Percentiles rank a stretch among this genome's conserved stretches.
phyloP scores from a whole-genome alignment of 37 sponge, comb jelly and placozoan species.

The Diacarnus erythraeanus region DNA sequence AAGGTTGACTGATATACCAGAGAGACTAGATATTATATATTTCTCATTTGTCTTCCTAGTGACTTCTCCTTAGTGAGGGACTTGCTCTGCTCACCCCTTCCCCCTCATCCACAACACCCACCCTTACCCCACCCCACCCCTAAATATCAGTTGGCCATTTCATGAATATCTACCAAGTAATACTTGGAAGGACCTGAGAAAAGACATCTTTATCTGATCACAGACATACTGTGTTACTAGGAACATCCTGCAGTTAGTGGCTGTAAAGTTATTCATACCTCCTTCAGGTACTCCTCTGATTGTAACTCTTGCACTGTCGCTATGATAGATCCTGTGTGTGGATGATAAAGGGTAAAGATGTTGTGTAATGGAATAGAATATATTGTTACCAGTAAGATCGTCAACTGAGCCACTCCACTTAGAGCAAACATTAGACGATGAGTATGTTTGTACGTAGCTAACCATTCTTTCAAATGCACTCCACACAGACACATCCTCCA shows the following conservation, averaged over 20 bases:
- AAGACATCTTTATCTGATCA: too few species aligned
- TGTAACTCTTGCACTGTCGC: slow-evolving; percentile 12
- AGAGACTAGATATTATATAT: not conserved
- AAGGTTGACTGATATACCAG: not conserved
- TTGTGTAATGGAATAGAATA: not conserved
- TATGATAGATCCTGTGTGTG: slow-evolving; percentile 7
- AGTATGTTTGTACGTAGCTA: not conserved
- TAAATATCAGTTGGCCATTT: too few species aligned
- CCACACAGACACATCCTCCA: not conserved
- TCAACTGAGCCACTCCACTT: slow-evolving; percentile 9
- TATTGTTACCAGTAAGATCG: slow-evolving; percentile 13
- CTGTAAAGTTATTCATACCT: too few species aligned
- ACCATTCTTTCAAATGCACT: slow-evolving; percentile 9
- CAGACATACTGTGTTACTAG: too few species aligned
- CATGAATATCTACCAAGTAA: too few species aligned
- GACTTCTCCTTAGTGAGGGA: too few species aligned
- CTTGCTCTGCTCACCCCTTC: too few species aligned
- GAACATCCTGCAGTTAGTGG: too few species aligned
- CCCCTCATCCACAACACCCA: too few species aligned
- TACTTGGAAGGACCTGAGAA: too few species aligned
- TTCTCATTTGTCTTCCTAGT: too few species aligned
- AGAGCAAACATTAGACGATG: not conserved
- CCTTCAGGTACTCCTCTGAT: slow-evolving; percentile 23
- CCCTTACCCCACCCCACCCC: too few species aligned
- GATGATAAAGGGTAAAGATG: not conserved